Conservation (phyloP, 2,113 vertebrate genomes). For the Paramormyrops kingsleyae region DNA sequence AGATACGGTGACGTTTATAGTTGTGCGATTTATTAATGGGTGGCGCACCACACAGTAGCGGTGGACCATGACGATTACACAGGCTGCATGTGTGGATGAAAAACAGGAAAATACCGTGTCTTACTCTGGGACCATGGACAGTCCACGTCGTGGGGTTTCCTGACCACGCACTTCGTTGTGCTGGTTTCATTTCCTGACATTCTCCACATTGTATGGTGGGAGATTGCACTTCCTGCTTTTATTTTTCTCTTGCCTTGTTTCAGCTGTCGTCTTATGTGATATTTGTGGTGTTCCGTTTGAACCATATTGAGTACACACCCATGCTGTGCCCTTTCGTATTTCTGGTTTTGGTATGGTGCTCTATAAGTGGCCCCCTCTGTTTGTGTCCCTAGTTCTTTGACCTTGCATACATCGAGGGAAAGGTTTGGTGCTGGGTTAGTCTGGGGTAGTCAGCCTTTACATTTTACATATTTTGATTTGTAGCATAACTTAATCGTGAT, state of each 20-base stretch:
- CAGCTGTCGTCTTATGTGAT: slow-evolving; percentile 50
- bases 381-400: not conserved
- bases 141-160: not conserved
- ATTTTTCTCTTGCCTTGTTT: slow-evolving; percentile 33
- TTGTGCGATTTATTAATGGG: not conserved
- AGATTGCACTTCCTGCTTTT: slow-evolving; percentile 25
- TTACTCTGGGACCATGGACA: not conserved
- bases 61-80: not conserved
- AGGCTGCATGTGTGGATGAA: not conserved
- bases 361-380: not conserved
- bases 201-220: slow-evolving; percentile 27
- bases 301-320: slow-evolving; percentile 51
- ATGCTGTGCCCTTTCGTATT: not conserved
- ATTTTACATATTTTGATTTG: not conserved
- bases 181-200: slow-evolving; percentile 20
- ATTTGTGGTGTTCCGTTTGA: slow-evolving; percentile 43
- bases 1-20: not conserved
- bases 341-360: not conserved
- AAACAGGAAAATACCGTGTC: not conserved
- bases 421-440: not conserved
- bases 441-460: not conserved
- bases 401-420: not conserved
- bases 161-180: slow-evolving; percentile 11
- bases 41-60: not conserved
- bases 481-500: not conserved